phyloP scores from a whole-genome alignment of 2,888 invertebrate species.

The Drosophila pseudotalamancana region DNA sequence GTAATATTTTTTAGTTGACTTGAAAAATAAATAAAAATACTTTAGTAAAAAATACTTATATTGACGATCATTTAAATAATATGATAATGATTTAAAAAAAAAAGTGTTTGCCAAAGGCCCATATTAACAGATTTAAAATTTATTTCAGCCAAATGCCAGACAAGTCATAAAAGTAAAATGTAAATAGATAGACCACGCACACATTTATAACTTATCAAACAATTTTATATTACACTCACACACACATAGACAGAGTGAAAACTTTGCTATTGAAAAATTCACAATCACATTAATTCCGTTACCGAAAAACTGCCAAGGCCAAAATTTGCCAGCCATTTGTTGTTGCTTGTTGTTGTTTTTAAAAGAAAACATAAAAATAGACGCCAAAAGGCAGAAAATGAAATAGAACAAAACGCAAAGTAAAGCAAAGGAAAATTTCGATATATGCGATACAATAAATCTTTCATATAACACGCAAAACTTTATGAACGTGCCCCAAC shows the following conservation, averaged over 20 bases:
- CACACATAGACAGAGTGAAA: constrained; percentile 17
- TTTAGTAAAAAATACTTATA: no score
- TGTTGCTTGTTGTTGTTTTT: constrained; percentile 21
- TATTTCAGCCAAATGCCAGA: constrained; percentile 18
- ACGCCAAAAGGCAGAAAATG: constrained; percentile 46
- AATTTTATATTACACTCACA: constrained; percentile 36
- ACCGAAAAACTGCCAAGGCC: constrained; percentile 64
- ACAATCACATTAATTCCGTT: constrained; percentile 68
- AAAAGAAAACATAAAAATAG: constrained; percentile 46
- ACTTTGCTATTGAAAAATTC: constrained; percentile 62
- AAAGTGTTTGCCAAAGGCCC: constrained; percentile 4
- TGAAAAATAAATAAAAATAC: no score
- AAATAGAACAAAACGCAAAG: background rate
- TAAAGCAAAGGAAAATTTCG: constrained; percentile 35
- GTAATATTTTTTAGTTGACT: no score
- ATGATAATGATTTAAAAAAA: no score
- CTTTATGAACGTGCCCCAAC: constrained; percentile 76
- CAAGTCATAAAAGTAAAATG: constrained; percentile 8
- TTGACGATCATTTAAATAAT: no score
- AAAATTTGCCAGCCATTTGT: constrained; percentile 34
- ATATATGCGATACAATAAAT: constrained; percentile 74
- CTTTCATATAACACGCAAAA: constrained; percentile 76
- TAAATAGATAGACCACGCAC: constrained; percentile 6
- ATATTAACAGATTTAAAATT: constrained; percentile 3
- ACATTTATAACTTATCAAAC: constrained; percentile 60